phyloP scores from a whole-genome alignment of 2,113 vertebrate species.

The Vombatus ursinus region DNA sequence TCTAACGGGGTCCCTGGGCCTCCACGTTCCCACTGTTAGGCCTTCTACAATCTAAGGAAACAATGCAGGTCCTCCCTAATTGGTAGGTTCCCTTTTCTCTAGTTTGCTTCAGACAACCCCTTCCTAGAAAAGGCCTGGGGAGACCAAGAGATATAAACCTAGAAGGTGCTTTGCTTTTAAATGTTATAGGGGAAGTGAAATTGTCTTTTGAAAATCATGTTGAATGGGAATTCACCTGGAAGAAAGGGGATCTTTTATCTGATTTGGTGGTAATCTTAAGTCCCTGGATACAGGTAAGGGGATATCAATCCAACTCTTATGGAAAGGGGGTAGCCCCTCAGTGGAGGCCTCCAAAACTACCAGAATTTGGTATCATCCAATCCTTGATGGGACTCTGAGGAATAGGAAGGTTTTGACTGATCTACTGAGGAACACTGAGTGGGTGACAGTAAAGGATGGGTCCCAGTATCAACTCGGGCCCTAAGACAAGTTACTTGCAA shows the following conservation, averaged over 20 bases:
- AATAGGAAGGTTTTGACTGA: not conserved
- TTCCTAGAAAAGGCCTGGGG: not conserved
- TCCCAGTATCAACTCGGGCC: not conserved
- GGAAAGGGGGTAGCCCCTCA: not conserved
- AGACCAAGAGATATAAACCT: not conserved
- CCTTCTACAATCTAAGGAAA: not conserved
- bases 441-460: not conserved
- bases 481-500: not conserved
- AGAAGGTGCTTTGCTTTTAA: not conserved
- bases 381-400: not conserved
- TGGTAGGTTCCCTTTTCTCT: not conserved
- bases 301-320: not conserved
- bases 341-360: too few relatives aligned
- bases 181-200: not conserved
- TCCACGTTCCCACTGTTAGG: not conserved
- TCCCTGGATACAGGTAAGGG: not conserved
- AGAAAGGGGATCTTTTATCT: not conserved
- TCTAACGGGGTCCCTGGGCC: not conserved
- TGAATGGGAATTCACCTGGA: not conserved
- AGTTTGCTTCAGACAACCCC: not conserved
- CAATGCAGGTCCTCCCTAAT: not conserved
- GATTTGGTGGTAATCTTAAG: not conserved
- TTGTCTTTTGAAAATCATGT: not conserved
- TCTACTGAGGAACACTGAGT: not conserved
- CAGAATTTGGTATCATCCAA: not conserved